Evolutionary conservation across 2,888 invertebrate genomes (phyloP).

Genomic region (Drosophila melanosoma): DNA sequence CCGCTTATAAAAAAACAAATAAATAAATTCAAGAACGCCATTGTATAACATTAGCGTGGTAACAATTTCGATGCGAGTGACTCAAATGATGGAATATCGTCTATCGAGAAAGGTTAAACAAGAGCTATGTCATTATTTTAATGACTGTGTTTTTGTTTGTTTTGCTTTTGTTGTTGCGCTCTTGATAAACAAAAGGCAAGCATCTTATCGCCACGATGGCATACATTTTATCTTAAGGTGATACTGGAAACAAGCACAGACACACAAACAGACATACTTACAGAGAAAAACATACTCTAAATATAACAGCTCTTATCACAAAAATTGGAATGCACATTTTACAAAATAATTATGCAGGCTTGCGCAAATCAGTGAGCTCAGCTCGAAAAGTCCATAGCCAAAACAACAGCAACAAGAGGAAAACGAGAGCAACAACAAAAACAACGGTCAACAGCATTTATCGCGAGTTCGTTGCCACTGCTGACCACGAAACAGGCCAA

Average conservation of each 20-base stretch:
- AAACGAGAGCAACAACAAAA: constrained; percentile 16
- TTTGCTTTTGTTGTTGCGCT: constrained; percentile 41
- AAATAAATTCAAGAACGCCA: constrained; percentile 58
- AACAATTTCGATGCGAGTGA: constrained; percentile 37
- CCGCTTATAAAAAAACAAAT: constrained; percentile 47
- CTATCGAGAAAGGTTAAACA: constrained; percentile 41
- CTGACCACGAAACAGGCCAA: constrained; percentile 67
- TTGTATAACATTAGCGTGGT: constrained; percentile 31
- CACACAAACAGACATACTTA: constrained; percentile 11
- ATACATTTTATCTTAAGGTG: constrained; percentile 64
- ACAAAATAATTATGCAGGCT: constrained; percentile 77
- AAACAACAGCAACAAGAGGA: constrained; percentile 1
- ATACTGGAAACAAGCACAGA: constrained; percentile 25
- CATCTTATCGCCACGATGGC: constrained; percentile 70
- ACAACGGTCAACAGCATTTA: constrained; percentile 58
- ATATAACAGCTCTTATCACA: constrained; percentile 67
- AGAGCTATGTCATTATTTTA: constrained; percentile 61
- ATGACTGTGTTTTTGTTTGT: constrained; percentile 42
- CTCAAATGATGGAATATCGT: constrained; percentile 39
- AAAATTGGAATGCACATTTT: constrained; percentile 69
- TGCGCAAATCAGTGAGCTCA: constrained; percentile 69
- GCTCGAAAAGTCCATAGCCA: constrained; percentile 34
- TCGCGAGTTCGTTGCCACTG: constrained; percentile 65
- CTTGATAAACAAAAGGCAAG: constrained; percentile 51
- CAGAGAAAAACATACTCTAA: constrained; percentile 12